These are phyloP conservation scores for Frankliniella intonsa DNA, from an alignment of 2,888 invertebrate species.

Conservation along the genomic window DNA sequence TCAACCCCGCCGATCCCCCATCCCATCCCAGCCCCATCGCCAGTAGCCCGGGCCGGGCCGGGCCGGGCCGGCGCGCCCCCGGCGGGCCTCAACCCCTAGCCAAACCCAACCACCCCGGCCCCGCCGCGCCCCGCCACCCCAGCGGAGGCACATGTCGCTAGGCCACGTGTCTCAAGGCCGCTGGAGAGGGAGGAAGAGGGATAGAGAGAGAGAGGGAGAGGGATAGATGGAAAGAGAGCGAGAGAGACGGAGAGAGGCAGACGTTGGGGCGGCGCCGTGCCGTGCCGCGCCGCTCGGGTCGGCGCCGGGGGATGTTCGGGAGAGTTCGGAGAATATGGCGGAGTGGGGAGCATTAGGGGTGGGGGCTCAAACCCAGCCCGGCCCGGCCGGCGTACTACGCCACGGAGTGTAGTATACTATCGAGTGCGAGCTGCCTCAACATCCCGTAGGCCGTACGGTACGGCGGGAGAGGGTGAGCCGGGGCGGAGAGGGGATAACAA, in stretches of 20 bases:
- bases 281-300: no score
- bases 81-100: not conserved
- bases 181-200: not conserved
- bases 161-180: constrained; percentile 7
- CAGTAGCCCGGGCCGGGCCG: not conserved
- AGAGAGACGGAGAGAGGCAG: no score
- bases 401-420: not conserved
- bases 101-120: not conserved
- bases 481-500: no score
- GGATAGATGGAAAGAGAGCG: no score
- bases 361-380: not conserved
- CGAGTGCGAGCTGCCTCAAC: not conserved
- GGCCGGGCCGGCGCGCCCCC: not conserved
- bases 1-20: not conserved
- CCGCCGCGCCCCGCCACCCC: not conserved
- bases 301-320: not conserved
- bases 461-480: no score
- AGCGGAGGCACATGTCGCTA: not conserved
- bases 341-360: not conserved
- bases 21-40: not conserved
- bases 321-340: not conserved
- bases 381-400: not conserved
- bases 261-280: no score
- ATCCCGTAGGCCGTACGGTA: not conserved
- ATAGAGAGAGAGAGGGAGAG: no score